Base-by-base conservation (phyloP, 1,140 invertebrate genomes). In the Danaus plexippus region DNA sequence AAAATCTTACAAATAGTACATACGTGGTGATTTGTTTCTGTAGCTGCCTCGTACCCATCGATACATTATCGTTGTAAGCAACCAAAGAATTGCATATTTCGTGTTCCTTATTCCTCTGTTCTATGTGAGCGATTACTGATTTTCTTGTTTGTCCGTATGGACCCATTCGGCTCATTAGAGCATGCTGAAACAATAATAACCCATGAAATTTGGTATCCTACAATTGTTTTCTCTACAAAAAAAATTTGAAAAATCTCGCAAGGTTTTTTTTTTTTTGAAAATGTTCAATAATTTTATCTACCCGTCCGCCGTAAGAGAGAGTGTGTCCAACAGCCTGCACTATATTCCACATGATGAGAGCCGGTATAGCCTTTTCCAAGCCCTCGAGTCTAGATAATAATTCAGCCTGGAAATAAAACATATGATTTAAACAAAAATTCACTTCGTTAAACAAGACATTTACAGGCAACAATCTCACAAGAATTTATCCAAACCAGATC, bases 281-380 rank as follows among this genome's bases (percentile, higher is more conserved):
- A 32, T 32, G 22, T 32, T 32, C 7, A 32, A 7, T 32, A 2
- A 32, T 32, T 12, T 12, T 11, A 13, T 10, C 46, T 71, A 85
- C 79, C 77, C 77, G 64, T 40, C 63, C 63, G 12, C 69, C 69
- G 13, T 54, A 52, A 8, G 73, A 63, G 43, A 83, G 47, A 7
- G 63, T 60, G 0, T 70, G 78, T 7, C 77, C 78, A 12, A 86
- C 59, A n/a, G 63, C 75, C 61, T 73, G 71, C 1, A 84, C 53
- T 32, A 91, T 86, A 59, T 92, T 90, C 85, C 88, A 93, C 13
- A 90, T 84, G 54, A 92, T 87, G 43, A 94, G 70, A 0, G 91
- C 89, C 0, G 93, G 92, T 56, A 93, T 85, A 0, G 90, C 89
- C 49, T 87, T 89, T 60, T 93, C 89, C 44, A 94, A 73, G 53